Evolutionary conservation across 2,113 vertebrate species (phyloP).

Genomic region (Gobiocypris rarus): DNA sequence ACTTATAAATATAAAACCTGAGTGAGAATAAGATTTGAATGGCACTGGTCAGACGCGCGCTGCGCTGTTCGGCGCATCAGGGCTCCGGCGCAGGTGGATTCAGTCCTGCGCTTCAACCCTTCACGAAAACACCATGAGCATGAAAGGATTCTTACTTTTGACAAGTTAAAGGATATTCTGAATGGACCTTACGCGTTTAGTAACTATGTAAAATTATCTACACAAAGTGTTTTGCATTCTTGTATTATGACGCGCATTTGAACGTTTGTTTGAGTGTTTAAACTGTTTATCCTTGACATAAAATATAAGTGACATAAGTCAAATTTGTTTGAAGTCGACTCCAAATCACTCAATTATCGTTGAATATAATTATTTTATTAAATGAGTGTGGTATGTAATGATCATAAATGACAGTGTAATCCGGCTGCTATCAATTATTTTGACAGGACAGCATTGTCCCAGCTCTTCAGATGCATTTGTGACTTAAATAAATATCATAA

Average conservation of each 20-base stretch:
- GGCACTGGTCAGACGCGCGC: not conserved
- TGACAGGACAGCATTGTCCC: not conserved
- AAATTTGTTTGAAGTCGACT: not conserved
- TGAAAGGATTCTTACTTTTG: not conserved
- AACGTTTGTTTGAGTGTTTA: not conserved
- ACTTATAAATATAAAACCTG: not conserved
- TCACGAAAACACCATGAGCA: not conserved
- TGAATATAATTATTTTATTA: not conserved
- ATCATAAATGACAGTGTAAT: not conserved
- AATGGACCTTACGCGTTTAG: not conserved
- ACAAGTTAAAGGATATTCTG: not conserved
- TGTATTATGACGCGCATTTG: not conserved
- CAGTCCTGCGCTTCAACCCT: not conserved
- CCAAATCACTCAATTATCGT: not conserved
- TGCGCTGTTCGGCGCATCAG: slow-evolving; percentile 26
- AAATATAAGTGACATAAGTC: not conserved
- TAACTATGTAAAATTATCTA: not conserved
- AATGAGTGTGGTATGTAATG: not conserved
- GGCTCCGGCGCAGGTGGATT: slow-evolving; percentile 68
- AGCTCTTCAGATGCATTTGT: not conserved
- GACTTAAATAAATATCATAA: not conserved
- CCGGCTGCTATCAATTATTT: not conserved
- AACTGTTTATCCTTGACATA: not conserved
- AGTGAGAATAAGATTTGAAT: slow-evolving; percentile 35
- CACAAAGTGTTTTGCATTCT: not conserved